Percentiles rank a stretch among this genome's conserved stretches.
Conservation (phyloP, 1,140 invertebrate species). For the Zaprionus capensis region DNA sequence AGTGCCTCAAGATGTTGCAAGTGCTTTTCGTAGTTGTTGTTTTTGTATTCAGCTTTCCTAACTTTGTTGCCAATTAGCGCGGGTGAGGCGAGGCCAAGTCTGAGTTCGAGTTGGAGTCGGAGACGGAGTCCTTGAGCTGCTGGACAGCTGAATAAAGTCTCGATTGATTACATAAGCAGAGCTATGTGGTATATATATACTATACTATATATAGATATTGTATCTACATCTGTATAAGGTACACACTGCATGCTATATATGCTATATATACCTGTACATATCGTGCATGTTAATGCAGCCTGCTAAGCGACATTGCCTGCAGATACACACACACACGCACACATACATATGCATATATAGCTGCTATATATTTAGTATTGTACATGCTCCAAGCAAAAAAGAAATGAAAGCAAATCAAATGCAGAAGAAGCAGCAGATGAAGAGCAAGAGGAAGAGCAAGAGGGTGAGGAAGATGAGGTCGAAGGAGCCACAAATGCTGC, state of each 20-base stretch:
- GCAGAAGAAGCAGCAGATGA: slow-evolving; percentile 14
- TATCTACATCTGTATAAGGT: background rate
- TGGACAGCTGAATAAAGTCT: slow-evolving; percentile 5
- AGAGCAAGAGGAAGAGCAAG: background rate
- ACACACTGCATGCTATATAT: background rate
- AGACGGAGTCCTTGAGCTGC: background rate
- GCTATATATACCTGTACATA: slow-evolving; percentile 10
- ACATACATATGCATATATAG: slow-evolving; percentile 1
- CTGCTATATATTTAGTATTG: slow-evolving; percentile 12
- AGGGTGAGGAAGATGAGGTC: background rate
- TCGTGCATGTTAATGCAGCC: slow-evolving; percentile 8
- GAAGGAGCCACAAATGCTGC: slow-evolving; percentile 11
- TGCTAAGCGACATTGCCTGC: background rate
- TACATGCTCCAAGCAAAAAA: background rate
- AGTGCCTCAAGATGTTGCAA: slow-evolving; percentile 4
- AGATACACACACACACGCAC: slow-evolving; percentile 9
- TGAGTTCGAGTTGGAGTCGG: too few species aligned
- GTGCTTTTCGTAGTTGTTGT: background rate
- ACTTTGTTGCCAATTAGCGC: slow-evolving; percentile 12
- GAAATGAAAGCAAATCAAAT: slow-evolving; percentile 38
- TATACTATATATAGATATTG: slow-evolving; percentile 5
- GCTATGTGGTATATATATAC: background rate
- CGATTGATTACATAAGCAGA: slow-evolving; percentile 5
- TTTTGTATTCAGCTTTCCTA: background rate
- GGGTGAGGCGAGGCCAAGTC: background rate